A percentile compares a stretch with the other conserved stretches of the same genome.
These are phyloP conservation scores for Coleophora deauratella DNA, from an alignment of 2,888 invertebrate genomes.

Conservation along the genomic window DNA sequence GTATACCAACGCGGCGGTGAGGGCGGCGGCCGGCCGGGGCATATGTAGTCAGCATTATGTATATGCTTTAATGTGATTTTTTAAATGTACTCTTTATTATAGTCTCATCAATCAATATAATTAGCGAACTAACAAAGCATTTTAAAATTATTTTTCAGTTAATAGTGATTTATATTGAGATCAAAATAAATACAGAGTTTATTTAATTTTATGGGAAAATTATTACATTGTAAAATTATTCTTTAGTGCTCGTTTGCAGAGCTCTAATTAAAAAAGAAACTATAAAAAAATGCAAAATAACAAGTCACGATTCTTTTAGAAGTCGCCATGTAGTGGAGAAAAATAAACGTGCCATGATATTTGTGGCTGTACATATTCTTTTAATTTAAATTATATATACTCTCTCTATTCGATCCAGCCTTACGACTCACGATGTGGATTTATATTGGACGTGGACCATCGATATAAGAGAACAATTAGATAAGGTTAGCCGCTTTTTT, in stretches of 20 bases:
- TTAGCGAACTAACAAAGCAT: constrained; percentile 71
- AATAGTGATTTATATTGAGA: constrained; percentile 71
- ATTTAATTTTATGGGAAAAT: constrained; percentile 71
- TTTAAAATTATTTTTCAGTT: constrained; percentile 60
- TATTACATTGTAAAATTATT: constrained; percentile 66
- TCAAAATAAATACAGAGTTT: constrained; percentile 72
- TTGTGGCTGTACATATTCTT: constrained; percentile 61
- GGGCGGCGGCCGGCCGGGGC: constrained; percentile 60
- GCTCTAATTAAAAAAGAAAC: constrained; percentile 62
- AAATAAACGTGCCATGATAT: constrained; percentile 76
- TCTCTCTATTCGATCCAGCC: not conserved
- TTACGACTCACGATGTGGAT: no score
- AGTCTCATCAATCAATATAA: constrained; percentile 71
- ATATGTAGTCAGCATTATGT: constrained; percentile 75
- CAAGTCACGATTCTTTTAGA: constrained; percentile 75
- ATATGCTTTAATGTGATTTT: constrained; percentile 76
- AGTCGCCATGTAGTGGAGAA: constrained; percentile 76
- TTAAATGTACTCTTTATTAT: constrained; percentile 74
- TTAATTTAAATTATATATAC: constrained; percentile 29
- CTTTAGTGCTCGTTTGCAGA: constrained; percentile 60
- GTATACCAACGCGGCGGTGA: constrained; percentile 32
- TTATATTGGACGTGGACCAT: no score
- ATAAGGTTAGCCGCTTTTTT: no score
- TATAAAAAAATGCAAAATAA: constrained; percentile 72
- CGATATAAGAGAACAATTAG: no score